phyloP scores from a whole-genome alignment of 2,888 invertebrate species.

The Philopedon plagiatum region DNA sequence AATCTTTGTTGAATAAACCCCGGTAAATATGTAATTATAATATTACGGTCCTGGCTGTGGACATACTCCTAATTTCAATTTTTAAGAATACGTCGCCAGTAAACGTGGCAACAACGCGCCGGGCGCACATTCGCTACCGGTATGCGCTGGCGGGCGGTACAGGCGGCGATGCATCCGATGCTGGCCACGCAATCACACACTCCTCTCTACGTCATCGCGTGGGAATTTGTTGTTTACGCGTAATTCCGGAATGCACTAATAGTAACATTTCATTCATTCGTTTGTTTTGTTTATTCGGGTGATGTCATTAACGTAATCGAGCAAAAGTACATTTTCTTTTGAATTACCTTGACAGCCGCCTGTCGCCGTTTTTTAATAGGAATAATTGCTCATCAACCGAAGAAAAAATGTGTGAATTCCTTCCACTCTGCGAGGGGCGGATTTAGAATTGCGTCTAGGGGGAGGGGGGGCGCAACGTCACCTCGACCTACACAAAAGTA shows the following conservation, averaged over 20 bases:
- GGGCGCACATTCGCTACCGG: slow-evolving; percentile 32
- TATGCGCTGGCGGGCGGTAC: slow-evolving; percentile 35
- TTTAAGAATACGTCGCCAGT: background rate
- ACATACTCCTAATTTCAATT: background rate
- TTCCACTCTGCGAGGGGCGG: no score
- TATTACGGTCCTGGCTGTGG: no score
- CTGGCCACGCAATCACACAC: slow-evolving; percentile 33
- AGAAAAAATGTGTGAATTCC: no score
- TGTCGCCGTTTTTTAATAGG: no score
- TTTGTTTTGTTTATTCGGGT: slow-evolving; percentile 28
- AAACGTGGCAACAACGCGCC: slow-evolving; percentile 17
- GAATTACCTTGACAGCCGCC: no score
- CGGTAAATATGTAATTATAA: no score
- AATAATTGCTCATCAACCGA: no score
- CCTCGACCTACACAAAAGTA: no score
- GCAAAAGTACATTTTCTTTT: background rate
- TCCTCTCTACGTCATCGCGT: slow-evolving; percentile 44
- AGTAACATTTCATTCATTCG: slow-evolving; percentile 42
- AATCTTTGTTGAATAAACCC: no score
- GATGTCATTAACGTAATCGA: slow-evolving; percentile 8
- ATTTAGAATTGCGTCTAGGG: no score
- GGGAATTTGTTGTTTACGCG: slow-evolving; percentile 51
- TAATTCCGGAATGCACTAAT: slow-evolving; percentile 49
- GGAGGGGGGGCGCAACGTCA: no score
- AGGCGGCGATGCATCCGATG: slow-evolving; percentile 16